These are phyloP conservation scores for Bhutanitis thaidina DNA, from an alignment of 2,888 invertebrate species.

Conservation along the genomic window DNA sequence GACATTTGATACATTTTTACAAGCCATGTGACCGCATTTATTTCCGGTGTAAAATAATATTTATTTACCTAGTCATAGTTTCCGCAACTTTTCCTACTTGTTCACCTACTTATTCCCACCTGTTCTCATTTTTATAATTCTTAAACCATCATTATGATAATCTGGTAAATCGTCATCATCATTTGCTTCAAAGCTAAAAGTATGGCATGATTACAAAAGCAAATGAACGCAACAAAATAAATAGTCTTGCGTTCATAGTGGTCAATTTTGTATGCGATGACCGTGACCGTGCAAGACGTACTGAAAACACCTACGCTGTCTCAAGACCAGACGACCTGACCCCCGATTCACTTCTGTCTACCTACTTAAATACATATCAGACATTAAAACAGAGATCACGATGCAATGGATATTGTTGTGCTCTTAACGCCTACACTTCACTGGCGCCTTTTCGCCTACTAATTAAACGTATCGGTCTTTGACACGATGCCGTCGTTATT, in stretches of 20 bases:
- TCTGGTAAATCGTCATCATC: too few relatives aligned
- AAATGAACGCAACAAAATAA: too few relatives aligned
- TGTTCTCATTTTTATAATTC: too few relatives aligned
- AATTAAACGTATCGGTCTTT: conserved; percentile 73
- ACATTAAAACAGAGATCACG: conserved; percentile 34
- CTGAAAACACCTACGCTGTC: conserved; percentile 57
- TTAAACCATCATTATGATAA: too few relatives aligned
- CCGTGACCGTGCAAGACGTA: conserved; percentile 36
- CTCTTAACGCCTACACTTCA: conserved; percentile 57
- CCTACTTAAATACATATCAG: conserved; percentile 25
- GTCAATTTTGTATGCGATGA: conserved; percentile 35
- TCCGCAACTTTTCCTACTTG: too few relatives aligned
- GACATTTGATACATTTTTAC: too few relatives aligned
- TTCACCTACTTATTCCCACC: too few relatives aligned
- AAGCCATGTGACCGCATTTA: too few relatives aligned
- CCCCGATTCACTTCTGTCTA: conserved; percentile 27
- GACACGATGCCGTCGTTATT: conserved; percentile 53
- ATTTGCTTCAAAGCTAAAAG: too few relatives aligned
- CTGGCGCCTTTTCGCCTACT: conserved; percentile 64
- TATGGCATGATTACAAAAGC: background rate
- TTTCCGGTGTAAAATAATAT: too few relatives aligned
- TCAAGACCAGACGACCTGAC: conserved; percentile 38
- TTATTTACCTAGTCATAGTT: too few relatives aligned
- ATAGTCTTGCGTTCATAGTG: conserved; percentile 24
- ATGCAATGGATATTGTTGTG: conserved; percentile 35